These are phyloP conservation scores for Megaustenia siamemsis DNA, from an alignment of 2,888 invertebrate genomes.

Conservation along the genomic window DNA sequence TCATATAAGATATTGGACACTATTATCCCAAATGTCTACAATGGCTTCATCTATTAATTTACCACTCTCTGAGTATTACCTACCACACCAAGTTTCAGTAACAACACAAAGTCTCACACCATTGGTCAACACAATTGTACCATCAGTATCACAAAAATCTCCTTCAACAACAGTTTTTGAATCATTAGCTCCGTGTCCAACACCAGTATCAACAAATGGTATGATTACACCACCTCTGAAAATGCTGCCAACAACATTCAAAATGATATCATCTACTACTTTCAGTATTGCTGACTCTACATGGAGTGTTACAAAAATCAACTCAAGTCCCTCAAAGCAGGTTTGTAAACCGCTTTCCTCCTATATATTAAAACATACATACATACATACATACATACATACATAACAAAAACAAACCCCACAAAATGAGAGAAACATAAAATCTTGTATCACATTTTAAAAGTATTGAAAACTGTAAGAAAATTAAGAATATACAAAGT, in stretches of 20 bases:
- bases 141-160: not conserved
- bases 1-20: not conserved
- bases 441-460: too few relatives aligned
- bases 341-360: not conserved
- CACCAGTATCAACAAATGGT: not conserved
- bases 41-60: conserved; percentile 12
- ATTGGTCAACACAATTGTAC: not conserved
- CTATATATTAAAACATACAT: too few relatives aligned
- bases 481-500: too few relatives aligned
- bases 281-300: not conserved
- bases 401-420: too few relatives aligned
- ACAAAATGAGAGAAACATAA: too few relatives aligned
- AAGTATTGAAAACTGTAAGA: too few relatives aligned
- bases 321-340: conserved; percentile 14
- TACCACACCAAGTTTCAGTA: not conserved
- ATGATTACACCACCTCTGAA: too few relatives aligned
- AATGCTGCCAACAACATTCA: not conserved
- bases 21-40: not conserved
- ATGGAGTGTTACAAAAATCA: not conserved
- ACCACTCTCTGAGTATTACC: not conserved
- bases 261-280: not conserved
- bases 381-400: too few relatives aligned
- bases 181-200: conserved; percentile 13
- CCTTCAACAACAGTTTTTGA: conserved; percentile 28
- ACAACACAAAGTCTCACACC: not conserved